phyloP scores from a whole-genome alignment of 2,113 vertebrate genomes.

The Uria lomvia region DNA sequence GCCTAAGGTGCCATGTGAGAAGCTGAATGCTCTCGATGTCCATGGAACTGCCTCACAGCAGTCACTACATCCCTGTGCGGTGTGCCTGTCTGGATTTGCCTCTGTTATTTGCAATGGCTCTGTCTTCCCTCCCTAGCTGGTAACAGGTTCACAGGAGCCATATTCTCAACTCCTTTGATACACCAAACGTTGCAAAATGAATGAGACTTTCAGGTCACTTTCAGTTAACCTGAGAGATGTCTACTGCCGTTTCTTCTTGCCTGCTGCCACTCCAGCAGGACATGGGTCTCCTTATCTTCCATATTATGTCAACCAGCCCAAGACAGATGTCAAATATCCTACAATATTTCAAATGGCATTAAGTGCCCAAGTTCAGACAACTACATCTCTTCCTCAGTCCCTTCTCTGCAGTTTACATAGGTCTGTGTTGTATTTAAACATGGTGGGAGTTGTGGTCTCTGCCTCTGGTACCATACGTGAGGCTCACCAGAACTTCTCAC shows the following conservation, averaged over 20 bases:
- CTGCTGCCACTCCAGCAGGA: background rate
- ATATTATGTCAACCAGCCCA: background rate
- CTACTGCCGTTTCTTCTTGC: background rate
- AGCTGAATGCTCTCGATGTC: background rate
- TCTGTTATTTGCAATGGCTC: background rate
- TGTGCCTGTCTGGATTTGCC: background rate
- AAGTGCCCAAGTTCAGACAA: background rate
- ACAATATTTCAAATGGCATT: background rate
- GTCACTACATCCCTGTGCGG: rapidly evolving
- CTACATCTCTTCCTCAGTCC: background rate
- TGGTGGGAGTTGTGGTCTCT: background rate
- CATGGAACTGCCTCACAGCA: background rate
- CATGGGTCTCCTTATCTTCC: background rate
- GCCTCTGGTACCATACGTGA: background rate
- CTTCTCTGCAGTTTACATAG: background rate
- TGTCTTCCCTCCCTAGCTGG: background rate
- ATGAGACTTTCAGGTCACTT: background rate
- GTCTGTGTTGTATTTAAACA: background rate
- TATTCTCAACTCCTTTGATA: background rate
- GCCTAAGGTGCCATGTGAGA: background rate
- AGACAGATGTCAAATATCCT: background rate
- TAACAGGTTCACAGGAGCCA: background rate
- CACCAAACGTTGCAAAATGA: background rate
- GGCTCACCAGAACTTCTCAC: background rate
- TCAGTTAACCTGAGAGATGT: background rate